Conservation (phyloP, 2,797 vertebrate genomes). For the Falco biarmicus region DNA sequence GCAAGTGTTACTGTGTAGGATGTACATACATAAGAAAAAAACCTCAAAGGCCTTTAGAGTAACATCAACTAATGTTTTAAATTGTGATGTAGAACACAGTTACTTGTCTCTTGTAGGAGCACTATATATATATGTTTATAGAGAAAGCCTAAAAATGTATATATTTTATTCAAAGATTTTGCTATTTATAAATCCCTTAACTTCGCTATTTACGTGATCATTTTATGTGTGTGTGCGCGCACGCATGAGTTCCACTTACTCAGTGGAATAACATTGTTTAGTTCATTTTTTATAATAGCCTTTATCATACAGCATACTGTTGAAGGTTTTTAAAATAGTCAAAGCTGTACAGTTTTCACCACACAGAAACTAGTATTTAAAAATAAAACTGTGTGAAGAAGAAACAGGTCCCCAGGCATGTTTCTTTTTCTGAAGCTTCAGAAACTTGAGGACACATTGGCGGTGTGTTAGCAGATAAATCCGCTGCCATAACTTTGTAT, state of each 20-base stretch:
- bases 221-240: not conserved
- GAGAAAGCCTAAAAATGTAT: conserved; percentile 79
- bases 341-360: conserved; percentile 55
- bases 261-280: conserved; percentile 50
- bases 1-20: conserved; percentile 50
- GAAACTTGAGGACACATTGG: conserved; percentile 27
- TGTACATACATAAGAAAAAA: conserved; percentile 42
- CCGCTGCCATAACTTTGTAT: conserved; percentile 10
- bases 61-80: conserved; percentile 67
- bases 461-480: conserved; percentile 36
- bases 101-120: conserved; percentile 74
- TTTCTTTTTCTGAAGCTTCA: conserved; percentile 47
- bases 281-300: conserved; percentile 61
- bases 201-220: conserved; percentile 63
- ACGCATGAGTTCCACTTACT: conserved; percentile 31
- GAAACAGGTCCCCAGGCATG: conserved; percentile 50
- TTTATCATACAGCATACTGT: conserved; percentile 65
- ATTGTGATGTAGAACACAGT: conserved; percentile 69
- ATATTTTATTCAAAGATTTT: conserved; percentile 83
- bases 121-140: conserved; percentile 82
- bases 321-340: conserved; percentile 71
- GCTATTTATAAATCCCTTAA: conserved; percentile 82
- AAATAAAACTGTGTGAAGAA: conserved; percentile 62
- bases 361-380: conserved; percentile 65
- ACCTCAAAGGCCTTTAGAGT: conserved; percentile 65